phyloP scores from a whole-genome alignment of 1,140 invertebrate species.

The Thaumetopoea pityocampa region DNA sequence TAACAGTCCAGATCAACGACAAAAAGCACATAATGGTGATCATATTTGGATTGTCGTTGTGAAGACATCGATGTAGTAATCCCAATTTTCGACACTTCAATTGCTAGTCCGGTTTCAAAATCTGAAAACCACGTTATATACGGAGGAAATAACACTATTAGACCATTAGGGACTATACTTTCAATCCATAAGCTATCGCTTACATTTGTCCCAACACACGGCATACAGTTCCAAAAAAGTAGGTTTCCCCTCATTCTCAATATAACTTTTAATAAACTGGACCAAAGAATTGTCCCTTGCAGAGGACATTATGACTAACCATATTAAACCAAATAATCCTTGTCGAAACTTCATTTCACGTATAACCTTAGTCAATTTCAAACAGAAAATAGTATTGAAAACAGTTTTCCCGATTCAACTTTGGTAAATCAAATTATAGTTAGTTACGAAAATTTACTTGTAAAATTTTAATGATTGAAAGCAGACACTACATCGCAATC shows the following conservation, averaged over 20 bases:
- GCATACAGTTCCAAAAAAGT: constrained; percentile 29
- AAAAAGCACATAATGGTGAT: constrained; percentile 29
- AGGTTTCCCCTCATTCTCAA: constrained; percentile 41
- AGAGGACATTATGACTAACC: neutral
- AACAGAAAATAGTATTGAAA: too few relatives aligned
- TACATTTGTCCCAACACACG: constrained; percentile 45
- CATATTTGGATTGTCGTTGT: constrained; percentile 12
- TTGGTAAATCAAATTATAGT: neutral
- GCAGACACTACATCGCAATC: too few relatives aligned
- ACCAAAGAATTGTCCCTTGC: neutral
- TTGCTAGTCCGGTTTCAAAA: constrained; percentile 26
- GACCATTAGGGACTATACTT: too few relatives aligned
- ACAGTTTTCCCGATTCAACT: too few relatives aligned
- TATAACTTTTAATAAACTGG: constrained; percentile 36
- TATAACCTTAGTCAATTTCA: neutral
- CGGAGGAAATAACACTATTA: too few relatives aligned
- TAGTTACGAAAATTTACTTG: too few relatives aligned
- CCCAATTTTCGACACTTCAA: constrained; percentile 25
- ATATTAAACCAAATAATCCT: neutral
- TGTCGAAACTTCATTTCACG: neutral
- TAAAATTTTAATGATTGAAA: too few relatives aligned
- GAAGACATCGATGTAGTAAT: constrained; percentile 18
- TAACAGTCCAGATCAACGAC: constrained; percentile 41
- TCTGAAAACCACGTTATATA: too few relatives aligned
- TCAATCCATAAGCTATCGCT: too few relatives aligned